These are phyloP conservation scores for Indri indri DNA, from an alignment of 2,113 vertebrate genomes.

Conservation along the genomic window DNA sequence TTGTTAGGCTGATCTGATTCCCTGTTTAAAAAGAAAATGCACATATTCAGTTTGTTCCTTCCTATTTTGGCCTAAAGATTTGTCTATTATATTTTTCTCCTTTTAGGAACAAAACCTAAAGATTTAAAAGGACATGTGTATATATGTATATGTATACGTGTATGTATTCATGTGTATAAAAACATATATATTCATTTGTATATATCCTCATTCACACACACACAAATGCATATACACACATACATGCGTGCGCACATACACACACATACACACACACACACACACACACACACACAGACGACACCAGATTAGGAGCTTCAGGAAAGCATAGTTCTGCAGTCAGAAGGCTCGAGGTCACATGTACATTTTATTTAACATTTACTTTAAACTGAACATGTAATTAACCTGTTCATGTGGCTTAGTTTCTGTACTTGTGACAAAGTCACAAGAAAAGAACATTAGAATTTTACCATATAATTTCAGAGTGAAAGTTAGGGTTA, in stretches of 20 bases:
- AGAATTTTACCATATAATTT: conserved; percentile 40
- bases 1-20: conserved; percentile 78
- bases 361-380: conserved; percentile 27
- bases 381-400: background rate
- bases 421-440: conserved; percentile 8
- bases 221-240: background rate
- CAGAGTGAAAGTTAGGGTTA: background rate
- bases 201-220: background rate
- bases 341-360: background rate
- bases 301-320: background rate
- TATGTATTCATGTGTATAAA: background rate
- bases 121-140: background rate
- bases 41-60: conserved; percentile 63
- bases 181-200: background rate
- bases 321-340: background rate
- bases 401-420: background rate
- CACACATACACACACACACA: no score
- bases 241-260: background rate
- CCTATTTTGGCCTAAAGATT: conserved; percentile 23
- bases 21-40: conserved; percentile 71
- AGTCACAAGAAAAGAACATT: background rate
- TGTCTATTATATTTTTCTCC: conserved; percentile 35
- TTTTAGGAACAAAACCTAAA: background rate
- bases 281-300: background rate
- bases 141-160: background rate